These are phyloP conservation scores for Atethmia centrago DNA, from an alignment of 2,888 invertebrate genomes.

Conservation along the genomic window DNA sequence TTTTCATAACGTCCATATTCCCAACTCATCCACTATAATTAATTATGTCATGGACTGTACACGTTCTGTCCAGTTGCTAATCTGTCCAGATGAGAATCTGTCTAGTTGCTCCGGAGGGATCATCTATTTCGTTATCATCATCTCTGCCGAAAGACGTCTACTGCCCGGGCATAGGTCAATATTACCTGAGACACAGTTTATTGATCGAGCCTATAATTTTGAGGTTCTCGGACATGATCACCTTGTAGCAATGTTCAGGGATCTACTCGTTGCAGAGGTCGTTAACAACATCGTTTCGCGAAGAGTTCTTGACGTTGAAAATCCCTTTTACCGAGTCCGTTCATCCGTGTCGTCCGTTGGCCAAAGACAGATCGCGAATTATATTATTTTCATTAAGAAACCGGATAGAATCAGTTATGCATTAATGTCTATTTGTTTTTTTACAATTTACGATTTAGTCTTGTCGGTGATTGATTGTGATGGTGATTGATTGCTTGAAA, in stretches of 20 bases:
- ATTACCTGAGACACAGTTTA: background rate
- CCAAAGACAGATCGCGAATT: constrained; percentile 17
- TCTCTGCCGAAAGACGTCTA: background rate
- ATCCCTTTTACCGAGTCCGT: constrained; percentile 8
- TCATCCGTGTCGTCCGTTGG: background rate
- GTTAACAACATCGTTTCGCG: background rate
- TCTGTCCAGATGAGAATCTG: background rate
- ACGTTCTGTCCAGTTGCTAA: constrained; percentile 4
- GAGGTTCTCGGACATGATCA: background rate
- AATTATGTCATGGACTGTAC: constrained; percentile 2
- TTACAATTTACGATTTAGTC: background rate
- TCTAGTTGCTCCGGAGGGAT: too few species aligned
- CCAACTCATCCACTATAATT: background rate
- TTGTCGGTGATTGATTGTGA: background rate
- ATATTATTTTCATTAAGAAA: constrained; percentile 29
- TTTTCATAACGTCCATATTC: too few species aligned
- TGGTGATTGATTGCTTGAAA: background rate
- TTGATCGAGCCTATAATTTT: background rate
- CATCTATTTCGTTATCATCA: background rate
- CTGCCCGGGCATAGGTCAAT: background rate
- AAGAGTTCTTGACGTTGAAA: constrained; percentile 13
- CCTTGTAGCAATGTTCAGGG: background rate
- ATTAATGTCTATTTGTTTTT: background rate
- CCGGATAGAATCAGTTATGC: background rate
- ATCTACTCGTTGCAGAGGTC: background rate